Base-by-base conservation (phyloP, 2,888 invertebrate species). In the Atrina japonica region DNA sequence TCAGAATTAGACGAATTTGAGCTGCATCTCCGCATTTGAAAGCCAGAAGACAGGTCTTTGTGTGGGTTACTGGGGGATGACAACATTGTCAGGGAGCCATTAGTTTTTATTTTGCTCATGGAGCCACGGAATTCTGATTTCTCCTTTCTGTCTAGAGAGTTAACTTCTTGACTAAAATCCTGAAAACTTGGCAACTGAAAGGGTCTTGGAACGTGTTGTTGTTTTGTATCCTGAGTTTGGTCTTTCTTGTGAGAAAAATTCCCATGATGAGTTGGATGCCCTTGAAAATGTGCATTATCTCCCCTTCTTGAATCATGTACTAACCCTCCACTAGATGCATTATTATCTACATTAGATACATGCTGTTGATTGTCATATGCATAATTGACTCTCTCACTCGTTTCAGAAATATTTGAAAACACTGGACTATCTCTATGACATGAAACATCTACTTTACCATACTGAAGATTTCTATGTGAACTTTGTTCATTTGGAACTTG, bases 71-170 rank as follows among this genome's bases (percentile, higher is more conserved):
- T 84, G 7, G 89, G 88, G 1, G 89, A 89, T 0, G 85, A 80
- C 9, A 88, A 67, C 81, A 84, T 82, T 3, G 84, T 88, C 6
- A 89, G 76, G 0, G 89, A 89, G 2, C 89, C 89, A 67, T 89
- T 89, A 1, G 89, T 89, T 82, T 89, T 89, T 56, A 89, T 89
- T 80, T 88, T 88, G n/a, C 83, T 86, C 80, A 86, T 83, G 6
- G 86, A 86, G 69, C 82, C 80, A 30, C 85, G 76, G 45, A 77
- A 78, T 70, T 84, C 78, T 1, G 77, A 72, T 63, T 81, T 81
- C 30, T 80, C 83, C 50, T 80, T 79, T 11, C 80, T 69, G 16
- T 82, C 82, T 16, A 81, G 64, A n/a, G 81, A 79, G 35, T 70
- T 52, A 27, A 70, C 68, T 43, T 59, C 71, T 23, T 50, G 47